phyloP scores from a whole-genome alignment of 1,140 invertebrate genomes.

The Lasaia peninsularis region DNA sequence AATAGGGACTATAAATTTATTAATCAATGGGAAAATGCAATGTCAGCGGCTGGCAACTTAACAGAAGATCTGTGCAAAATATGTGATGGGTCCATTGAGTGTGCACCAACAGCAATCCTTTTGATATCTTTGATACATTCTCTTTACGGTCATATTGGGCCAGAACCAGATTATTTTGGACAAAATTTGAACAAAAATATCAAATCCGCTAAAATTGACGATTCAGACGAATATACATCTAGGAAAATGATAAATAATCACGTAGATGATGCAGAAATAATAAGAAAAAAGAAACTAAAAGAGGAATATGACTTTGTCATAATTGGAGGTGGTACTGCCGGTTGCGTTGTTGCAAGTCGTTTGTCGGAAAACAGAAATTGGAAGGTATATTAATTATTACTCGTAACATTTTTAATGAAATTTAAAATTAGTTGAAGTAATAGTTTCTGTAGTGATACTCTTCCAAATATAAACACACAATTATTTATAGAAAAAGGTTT shows the following conservation, averaged over 20 bases:
- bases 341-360: conserved; percentile 58
- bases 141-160: conserved; percentile 53
- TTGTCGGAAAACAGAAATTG: conserved; percentile 63
- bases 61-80: conserved; percentile 65
- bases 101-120: conserved; percentile 63
- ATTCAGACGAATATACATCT: not conserved
- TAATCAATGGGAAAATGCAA: conserved; percentile 47
- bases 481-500: too few species aligned
- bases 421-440: too few species aligned
- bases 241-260: not conserved
- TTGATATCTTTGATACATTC: conserved; percentile 61
- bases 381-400: conserved; percentile 40
- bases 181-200: conserved; percentile 25
- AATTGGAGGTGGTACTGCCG: conserved; percentile 58
- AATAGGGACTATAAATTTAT: not conserved
- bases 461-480: too few species aligned
- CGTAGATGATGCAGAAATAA: not conserved
- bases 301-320: conserved; percentile 59
- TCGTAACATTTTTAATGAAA: not conserved
- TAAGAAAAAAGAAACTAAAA: conserved; percentile 1
- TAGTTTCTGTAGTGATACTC: too few species aligned
- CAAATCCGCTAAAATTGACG: not conserved
- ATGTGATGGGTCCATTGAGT: conserved; percentile 65
- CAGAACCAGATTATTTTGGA: conserved; percentile 59
- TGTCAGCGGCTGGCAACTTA: conserved; percentile 47